These are phyloP conservation scores for Chloropsis cyanopogon DNA, from an alignment of 2,113 vertebrate genomes.

Conservation along the genomic window DNA sequence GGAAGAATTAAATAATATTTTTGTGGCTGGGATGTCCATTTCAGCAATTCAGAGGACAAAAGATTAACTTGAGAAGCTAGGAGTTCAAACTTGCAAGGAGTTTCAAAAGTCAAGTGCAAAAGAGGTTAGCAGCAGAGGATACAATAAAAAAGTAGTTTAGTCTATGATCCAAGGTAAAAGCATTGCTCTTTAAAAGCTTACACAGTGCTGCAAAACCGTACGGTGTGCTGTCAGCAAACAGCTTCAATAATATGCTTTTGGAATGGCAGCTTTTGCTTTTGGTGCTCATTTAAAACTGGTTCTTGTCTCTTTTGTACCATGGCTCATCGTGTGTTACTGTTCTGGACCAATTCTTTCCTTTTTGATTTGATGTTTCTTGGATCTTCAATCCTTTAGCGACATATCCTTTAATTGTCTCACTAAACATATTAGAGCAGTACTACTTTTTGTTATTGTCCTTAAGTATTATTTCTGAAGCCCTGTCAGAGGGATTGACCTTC, in stretches of 20 bases:
- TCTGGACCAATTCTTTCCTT: neutral
- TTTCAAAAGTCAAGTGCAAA: neutral
- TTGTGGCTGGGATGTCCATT: neutral
- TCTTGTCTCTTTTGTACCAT: neutral
- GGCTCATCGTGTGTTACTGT: neutral
- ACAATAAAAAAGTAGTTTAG: neutral
- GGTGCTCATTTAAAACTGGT: neutral
- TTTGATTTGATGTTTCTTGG: neutral
- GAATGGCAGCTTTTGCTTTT: neutral
- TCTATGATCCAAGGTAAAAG: neutral
- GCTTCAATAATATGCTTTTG: neutral
- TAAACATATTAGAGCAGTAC: neutral
- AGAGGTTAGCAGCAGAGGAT: neutral
- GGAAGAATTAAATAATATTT: neutral
- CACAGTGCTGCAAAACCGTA: neutral
- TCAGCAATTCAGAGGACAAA: neutral
- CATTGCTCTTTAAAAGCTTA: neutral
- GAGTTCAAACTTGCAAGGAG: neutral
- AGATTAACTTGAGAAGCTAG: neutral
- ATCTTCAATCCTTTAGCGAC: neutral
- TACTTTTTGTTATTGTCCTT: neutral
- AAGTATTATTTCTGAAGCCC: neutral
- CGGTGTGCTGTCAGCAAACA: neutral
- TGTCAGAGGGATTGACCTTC: neutral
- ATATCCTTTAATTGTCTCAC: neutral